Evolutionary conservation across 2,113 vertebrate genomes (phyloP), one percentile per base, ranked within the genome.

Genomic region (Eptesicus fuscus): DNA sequence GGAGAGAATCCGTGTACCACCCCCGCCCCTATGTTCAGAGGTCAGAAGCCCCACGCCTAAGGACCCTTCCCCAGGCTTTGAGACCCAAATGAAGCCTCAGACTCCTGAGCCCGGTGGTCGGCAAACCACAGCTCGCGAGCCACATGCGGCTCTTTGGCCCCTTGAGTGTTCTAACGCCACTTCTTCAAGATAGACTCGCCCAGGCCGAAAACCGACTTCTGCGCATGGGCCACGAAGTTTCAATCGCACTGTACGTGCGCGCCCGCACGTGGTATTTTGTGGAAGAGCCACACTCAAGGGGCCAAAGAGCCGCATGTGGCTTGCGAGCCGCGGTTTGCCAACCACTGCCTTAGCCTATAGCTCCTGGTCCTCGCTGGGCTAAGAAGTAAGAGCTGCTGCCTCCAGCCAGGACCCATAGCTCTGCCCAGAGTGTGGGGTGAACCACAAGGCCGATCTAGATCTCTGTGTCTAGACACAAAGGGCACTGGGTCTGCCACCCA

Each of bases 401-500:
- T 71, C 51, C 4, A 9, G 65, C 17, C 44, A 1, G n/a, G n/a
- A 42, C 44, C 42, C 71, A 44, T 7, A 42, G 71, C 71, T 63
- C 53, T 88, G 32, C 40, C 71, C 65, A 35, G 53, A 63, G 56
- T 44, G 42, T 37, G 28, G 56, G 25, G 9, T 11, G 9, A 28
- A 25, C 42, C 4, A 0, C 69, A 25, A 53, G 85, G 47, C 16
- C 0, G 5, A 42, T 42, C 74, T 44, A n/a, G 7, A 42, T 47
- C 47, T 17, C 1, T 44, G 18, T 2, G 0, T 35, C 53, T 40
- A 32, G 9, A 6, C 22, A 0, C 32, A 25, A 22, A 74, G 13
- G 44, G 8, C 3, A 2, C 53, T 0, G 4, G 49, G 23, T 30
- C 44, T 49, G 65, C 44, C 44, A 11, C 30, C 40, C 2, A 0